A percentile compares a stretch with the other conserved stretches of the same genome.
These are phyloP conservation scores for Pipra filicauda DNA, from an alignment of 2,113 vertebrate genomes.

Conservation along the genomic window DNA sequence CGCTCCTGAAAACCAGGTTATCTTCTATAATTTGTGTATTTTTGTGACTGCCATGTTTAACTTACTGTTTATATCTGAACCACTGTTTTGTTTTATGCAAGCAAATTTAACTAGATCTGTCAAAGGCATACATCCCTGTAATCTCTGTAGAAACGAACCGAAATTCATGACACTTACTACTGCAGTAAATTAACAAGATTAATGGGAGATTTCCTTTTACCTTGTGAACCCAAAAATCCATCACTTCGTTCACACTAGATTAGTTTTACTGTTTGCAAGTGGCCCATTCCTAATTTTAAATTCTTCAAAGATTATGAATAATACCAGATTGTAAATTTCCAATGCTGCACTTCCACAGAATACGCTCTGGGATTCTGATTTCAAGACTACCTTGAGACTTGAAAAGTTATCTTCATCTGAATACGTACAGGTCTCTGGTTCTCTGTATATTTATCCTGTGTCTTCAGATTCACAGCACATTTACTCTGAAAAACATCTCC, in stretches of 20 bases:
- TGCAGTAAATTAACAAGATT: slow-evolving; percentile 30
- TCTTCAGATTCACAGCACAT: neutral
- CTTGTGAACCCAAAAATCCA: neutral
- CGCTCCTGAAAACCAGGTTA: neutral
- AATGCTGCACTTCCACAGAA: neutral
- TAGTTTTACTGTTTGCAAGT: neutral
- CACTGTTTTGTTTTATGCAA: neutral
- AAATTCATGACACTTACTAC: neutral
- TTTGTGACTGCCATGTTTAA: neutral
- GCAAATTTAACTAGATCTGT: neutral
- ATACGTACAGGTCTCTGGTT: neutral
- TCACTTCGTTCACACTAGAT: slow-evolving; percentile 4
- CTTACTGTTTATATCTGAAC: neutral
- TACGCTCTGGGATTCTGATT: neutral
- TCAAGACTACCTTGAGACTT: neutral
- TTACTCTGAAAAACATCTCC: neutral
- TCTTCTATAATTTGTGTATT: neutral
- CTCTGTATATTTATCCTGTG: neutral
- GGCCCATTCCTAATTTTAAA: neutral
- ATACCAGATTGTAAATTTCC: neutral
- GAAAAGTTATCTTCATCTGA: neutral
- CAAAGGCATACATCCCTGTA: neutral
- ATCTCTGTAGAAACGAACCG: neutral
- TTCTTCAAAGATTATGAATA: neutral
- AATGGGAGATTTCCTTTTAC: slow-evolving; percentile 5